These are phyloP conservation scores for Dryobotodes eremita DNA, from an alignment of 2,888 invertebrate species.

Conservation along the genomic window DNA sequence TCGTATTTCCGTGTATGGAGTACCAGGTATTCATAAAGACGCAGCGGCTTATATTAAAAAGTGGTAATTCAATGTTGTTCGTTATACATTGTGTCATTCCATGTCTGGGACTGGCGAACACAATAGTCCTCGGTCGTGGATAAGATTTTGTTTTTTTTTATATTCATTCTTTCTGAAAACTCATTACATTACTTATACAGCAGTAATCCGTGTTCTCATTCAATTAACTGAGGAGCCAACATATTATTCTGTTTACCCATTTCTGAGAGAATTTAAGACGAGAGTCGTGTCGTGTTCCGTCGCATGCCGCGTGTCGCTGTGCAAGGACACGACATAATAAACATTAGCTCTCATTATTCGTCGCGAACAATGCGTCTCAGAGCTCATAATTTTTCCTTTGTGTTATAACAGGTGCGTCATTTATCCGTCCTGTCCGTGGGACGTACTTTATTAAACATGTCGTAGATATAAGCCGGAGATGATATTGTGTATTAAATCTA, in stretches of 20 bases:
- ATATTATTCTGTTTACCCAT: slow-evolving; percentile 27
- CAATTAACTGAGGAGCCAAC: slow-evolving; percentile 40
- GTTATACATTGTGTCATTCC: slow-evolving; percentile 32
- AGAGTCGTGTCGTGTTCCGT: not conserved
- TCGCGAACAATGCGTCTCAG: slow-evolving; percentile 57
- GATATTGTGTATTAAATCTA: slow-evolving; percentile 45
- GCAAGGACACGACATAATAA: slow-evolving; percentile 43
- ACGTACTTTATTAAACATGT: slow-evolving; percentile 59
- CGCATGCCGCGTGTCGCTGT: not conserved
- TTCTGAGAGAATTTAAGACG: slow-evolving; percentile 29
- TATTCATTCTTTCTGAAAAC: slow-evolving; percentile 32
- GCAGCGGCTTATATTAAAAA: slow-evolving; percentile 10
- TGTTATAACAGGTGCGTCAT: slow-evolving; percentile 58
- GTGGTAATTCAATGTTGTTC: slow-evolving; percentile 24
- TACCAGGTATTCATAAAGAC: slow-evolving; percentile 43
- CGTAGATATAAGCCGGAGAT: slow-evolving; percentile 46
- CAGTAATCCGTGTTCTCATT: slow-evolving; percentile 48
- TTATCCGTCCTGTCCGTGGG: slow-evolving; percentile 31
- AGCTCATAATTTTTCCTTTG: slow-evolving; percentile 63
- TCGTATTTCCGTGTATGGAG: slow-evolving; percentile 13
- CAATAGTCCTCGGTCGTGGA: slow-evolving; percentile 15
- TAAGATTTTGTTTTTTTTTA: slow-evolving; percentile 8
- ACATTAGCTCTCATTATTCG: slow-evolving; percentile 65
- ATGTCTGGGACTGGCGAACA: not conserved
- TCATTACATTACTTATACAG: slow-evolving; percentile 50